phyloP scores from a whole-genome alignment of 2,113 vertebrate species.

The Smithornis capensis region DNA sequence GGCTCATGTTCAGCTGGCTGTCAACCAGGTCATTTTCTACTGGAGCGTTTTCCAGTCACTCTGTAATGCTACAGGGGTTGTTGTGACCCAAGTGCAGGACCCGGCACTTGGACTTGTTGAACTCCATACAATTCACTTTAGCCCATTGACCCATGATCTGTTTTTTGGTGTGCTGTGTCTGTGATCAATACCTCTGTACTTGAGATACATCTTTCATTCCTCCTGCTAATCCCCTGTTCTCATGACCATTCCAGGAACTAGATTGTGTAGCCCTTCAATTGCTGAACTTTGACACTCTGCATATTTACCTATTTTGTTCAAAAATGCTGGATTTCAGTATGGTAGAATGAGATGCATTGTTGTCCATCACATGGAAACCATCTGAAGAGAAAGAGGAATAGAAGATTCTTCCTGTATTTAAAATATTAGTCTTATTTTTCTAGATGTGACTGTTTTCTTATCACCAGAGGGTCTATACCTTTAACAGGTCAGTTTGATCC shows the following conservation, averaged over 20 bases:
- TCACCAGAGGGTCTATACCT: background rate
- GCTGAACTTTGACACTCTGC: background rate
- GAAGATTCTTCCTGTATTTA: background rate
- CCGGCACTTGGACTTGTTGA: accelerated
- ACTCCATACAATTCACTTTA: background rate
- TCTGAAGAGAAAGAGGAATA: background rate
- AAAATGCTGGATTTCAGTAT: background rate
- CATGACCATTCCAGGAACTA: background rate
- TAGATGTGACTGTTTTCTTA: background rate
- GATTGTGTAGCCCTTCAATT: background rate
- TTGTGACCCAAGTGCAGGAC: background rate
- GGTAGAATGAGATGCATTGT: background rate
- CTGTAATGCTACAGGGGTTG: accelerated
- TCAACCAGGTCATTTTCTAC: accelerated
- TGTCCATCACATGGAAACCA: background rate
- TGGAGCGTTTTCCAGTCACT: background rate
- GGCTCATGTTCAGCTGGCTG: background rate
- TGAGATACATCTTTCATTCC: background rate
- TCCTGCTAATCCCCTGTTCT: background rate
- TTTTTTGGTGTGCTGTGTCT: background rate
- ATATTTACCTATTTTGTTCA: background rate
- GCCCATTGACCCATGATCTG: background rate
- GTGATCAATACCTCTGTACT: background rate
- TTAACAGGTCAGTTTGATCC: background rate
- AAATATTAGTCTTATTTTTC: background rate